phyloP scores from a whole-genome alignment of 2,113 vertebrate species.

The Raja brachyura region DNA sequence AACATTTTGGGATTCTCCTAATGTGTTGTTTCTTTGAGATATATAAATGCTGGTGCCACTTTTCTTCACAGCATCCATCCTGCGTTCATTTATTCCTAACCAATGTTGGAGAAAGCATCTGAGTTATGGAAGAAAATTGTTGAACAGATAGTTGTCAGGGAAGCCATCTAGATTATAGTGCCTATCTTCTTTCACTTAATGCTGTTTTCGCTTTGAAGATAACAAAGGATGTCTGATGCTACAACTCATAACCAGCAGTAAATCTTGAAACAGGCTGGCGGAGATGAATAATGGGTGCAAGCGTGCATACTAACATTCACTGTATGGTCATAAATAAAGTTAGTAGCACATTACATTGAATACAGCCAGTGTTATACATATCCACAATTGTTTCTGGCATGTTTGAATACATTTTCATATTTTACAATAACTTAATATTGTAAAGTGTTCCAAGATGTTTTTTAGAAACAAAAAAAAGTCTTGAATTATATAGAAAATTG shows the following conservation, averaged over 20 bases:
- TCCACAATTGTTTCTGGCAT: not conserved
- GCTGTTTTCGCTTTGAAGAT: not conserved
- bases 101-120: not conserved
- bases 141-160: not conserved
- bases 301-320: not conserved
- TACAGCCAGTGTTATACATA: not conserved
- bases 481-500: not conserved
- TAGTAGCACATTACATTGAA: not conserved
- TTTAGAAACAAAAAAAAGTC: not conserved
- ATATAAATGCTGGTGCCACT: not conserved
- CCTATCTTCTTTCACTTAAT: not conserved
- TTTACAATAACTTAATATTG: not conserved
- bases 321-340: not conserved
- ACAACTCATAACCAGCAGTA: no score
- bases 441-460: not conserved
- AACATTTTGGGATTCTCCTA: not conserved
- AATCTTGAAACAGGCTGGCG: not conserved
- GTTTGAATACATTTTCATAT: not conserved
- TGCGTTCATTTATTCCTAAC: not conserved
- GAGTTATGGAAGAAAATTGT: not conserved
- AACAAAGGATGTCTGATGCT: not conserved
- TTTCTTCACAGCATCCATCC: not conserved
- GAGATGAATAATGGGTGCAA: not conserved
- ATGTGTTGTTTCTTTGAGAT: not conserved
- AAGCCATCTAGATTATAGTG: not conserved